A percentile compares a stretch with the other conserved stretches of the same genome.
These are phyloP conservation scores for Hoplodrina blanda DNA, from an alignment of 2,888 invertebrate genomes.

Conservation along the genomic window DNA sequence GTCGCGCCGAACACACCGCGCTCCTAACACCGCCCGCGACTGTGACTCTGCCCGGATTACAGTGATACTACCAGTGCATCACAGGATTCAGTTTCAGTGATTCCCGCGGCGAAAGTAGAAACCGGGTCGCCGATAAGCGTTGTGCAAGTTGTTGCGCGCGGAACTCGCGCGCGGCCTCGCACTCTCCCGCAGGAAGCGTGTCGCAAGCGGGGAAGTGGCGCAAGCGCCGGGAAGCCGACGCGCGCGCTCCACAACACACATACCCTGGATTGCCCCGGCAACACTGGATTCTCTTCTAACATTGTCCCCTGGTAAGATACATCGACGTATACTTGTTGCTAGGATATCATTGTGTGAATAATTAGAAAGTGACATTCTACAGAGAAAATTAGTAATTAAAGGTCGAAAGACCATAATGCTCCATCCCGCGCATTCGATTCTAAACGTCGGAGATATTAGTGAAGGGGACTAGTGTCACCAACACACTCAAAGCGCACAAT, in stretches of 20 bases:
- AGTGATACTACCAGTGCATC: slow-evolving; percentile 86
- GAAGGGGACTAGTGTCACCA: slow-evolving; percentile 81
- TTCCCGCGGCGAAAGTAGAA: slow-evolving; percentile 83
- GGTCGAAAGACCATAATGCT: slow-evolving; percentile 55
- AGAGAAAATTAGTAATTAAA: slow-evolving; percentile 46
- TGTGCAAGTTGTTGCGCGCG: slow-evolving; percentile 86
- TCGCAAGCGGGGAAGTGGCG: slow-evolving; percentile 89
- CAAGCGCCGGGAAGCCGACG: slow-evolving; percentile 87
- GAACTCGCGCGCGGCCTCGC: slow-evolving; percentile 87
- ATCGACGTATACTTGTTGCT: slow-evolving; percentile 47
- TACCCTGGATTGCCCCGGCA: slow-evolving; percentile 82
- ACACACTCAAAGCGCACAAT: slow-evolving; percentile 78
- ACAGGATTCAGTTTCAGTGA: slow-evolving; percentile 86
- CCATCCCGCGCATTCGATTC: slow-evolving; percentile 65
- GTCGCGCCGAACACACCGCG: slow-evolving; percentile 83
- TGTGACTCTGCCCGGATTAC: slow-evolving; percentile 88
- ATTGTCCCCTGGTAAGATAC: slow-evolving; percentile 76
- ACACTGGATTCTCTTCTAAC: slow-evolving; percentile 75
- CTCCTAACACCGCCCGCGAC: slow-evolving; percentile 75
- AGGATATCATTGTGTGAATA: slow-evolving; percentile 46
- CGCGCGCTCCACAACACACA: slow-evolving; percentile 80
- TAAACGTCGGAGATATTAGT: slow-evolving; percentile 75
- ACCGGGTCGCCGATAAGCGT: slow-evolving; percentile 86
- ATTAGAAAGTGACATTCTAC: slow-evolving; percentile 56
- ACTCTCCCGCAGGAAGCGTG: slow-evolving; percentile 89